Conservation (phyloP, 2,113 vertebrate genomes). For the Otolemur garnettii region DNA sequence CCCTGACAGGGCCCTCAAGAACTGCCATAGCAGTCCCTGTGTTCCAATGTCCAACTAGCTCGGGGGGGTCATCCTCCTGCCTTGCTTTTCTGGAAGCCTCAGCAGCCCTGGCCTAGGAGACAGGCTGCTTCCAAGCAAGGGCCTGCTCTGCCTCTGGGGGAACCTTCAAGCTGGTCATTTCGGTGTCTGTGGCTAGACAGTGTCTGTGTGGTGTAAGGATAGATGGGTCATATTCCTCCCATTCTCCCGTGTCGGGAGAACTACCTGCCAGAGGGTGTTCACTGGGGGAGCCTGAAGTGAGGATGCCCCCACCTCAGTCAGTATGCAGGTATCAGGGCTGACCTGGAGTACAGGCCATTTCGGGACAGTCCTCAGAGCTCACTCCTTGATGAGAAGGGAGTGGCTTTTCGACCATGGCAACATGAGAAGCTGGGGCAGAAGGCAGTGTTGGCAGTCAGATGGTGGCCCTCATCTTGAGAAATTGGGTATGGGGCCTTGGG, state of each 20-base stretch:
- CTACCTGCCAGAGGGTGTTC: not conserved
- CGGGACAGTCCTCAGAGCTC: not conserved
- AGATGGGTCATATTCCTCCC: not conserved
- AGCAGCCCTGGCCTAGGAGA: not conserved
- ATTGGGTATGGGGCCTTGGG: not conserved
- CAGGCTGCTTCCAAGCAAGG: not conserved
- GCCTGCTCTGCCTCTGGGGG: not conserved
- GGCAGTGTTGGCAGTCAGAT: not conserved
- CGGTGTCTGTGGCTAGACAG: not conserved
- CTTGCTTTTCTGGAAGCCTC: not conserved
- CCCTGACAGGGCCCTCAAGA: not conserved
- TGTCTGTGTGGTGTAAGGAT: not conserved
- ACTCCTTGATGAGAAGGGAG: not conserved
- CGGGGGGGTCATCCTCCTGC: not conserved
- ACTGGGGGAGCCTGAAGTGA: not conserved
- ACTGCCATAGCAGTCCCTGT: not conserved
- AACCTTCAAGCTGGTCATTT: not conserved
- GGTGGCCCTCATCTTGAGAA: not conserved
- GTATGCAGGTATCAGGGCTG: not conserved
- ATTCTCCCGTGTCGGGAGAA: not conserved
- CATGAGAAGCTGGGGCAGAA: not conserved
- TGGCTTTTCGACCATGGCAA: not conserved
- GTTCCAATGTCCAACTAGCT: not conserved
- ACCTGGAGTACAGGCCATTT: not conserved
- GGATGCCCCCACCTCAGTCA: not conserved